phyloP scores from a whole-genome alignment of 2,797 vertebrate genomes.

The Poecilia gillii region DNA sequence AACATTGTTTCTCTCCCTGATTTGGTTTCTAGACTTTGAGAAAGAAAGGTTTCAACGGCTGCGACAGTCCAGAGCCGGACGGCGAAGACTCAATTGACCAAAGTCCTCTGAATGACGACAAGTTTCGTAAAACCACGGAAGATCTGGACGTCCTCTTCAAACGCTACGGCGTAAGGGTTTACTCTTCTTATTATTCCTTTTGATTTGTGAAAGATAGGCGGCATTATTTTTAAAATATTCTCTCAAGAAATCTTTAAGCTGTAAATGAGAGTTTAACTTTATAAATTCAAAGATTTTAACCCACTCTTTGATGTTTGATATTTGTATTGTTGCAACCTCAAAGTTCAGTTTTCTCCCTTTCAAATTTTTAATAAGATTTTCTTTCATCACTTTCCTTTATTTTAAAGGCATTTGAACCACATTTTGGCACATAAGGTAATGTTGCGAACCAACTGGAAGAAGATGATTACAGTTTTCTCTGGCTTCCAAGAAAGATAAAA shows the following conservation, averaged over 20 bases:
- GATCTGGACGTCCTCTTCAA: conserved; percentile 98
- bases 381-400: neutral
- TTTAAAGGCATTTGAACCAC: neutral
- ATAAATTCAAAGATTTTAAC: neutral
- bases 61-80: conserved; percentile 97
- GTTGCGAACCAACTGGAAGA: neutral
- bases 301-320: neutral
- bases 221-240: neutral
- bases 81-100: conserved; percentile 98
- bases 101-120: conserved; percentile 97
- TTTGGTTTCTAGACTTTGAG: conserved; percentile 89
- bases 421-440: neutral
- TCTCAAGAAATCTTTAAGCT: neutral
- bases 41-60: conserved; percentile 99
- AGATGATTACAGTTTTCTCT: neutral
- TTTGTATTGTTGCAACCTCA: neutral
- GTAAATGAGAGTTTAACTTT: neutral
- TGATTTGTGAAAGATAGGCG: neutral
- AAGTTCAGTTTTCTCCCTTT: neutral
- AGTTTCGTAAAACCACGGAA: conserved; percentile 92
- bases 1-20: neutral
- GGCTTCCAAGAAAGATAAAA: neutral
- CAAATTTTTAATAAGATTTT: neutral
- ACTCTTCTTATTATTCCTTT: neutral
- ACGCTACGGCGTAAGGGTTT: conserved; percentile 91